Conservation (phyloP, 2,888 invertebrate genomes). For the Rotaria magnacalcarata region DNA sequence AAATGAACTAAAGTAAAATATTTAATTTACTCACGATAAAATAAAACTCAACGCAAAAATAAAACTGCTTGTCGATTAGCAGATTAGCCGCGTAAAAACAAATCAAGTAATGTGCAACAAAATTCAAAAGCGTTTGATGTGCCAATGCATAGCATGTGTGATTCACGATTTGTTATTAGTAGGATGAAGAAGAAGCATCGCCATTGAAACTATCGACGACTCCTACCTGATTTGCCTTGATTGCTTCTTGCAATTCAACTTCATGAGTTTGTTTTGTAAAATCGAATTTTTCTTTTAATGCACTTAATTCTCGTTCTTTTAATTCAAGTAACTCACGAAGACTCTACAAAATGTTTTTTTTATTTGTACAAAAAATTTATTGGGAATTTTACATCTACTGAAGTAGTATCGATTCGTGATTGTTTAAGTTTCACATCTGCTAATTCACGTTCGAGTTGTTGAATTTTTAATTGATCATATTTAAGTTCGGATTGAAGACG, state of each 20-base stretch:
- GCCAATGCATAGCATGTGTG: not conserved
- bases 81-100: not conserved
- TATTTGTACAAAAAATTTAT: too few species aligned
- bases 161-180: not conserved
- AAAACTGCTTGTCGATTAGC: too few species aligned
- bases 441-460: slow-evolving; percentile 30
- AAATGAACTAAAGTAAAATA: not conserved
- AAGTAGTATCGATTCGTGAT: not conserved
- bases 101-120: not conserved
- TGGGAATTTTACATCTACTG: not conserved
- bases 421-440: not conserved
- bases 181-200: not conserved
- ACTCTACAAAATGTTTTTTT: not conserved
- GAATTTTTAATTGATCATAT: not conserved
- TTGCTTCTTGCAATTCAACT: slow-evolving; percentile 17
- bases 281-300: slow-evolving; percentile 6
- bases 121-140: not conserved
- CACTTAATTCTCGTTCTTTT: slow-evolving; percentile 20
- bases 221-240: not conserved
- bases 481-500: not conserved
- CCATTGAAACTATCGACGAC: not conserved
- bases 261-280: not conserved
- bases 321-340: slow-evolving; percentile 30
- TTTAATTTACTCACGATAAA: too few species aligned
- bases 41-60: too few species aligned